Conservation (phyloP, 2,888 invertebrate species). For the Anoncus sp. region DNA sequence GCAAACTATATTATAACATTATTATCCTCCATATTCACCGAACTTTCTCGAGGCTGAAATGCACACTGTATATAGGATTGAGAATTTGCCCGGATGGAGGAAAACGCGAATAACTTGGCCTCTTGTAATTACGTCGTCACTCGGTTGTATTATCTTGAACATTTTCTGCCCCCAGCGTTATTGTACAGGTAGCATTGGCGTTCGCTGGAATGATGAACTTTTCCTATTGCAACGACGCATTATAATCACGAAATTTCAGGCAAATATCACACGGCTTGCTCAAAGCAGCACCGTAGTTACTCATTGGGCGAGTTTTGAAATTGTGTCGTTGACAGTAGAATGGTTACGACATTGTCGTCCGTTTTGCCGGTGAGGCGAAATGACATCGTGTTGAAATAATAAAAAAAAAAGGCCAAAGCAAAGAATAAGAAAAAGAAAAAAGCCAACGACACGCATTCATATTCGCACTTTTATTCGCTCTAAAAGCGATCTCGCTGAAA, state of each 20-base stretch:
- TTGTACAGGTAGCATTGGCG: constrained; percentile 5
- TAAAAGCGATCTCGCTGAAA: constrained; percentile 34
- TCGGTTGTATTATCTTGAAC: constrained; percentile 17
- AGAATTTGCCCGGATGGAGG: constrained; percentile 9
- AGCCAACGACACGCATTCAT: constrained; percentile 28
- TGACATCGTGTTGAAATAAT: constrained; percentile 1
- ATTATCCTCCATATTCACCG: background rate
- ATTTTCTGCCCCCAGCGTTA: constrained; percentile 11
- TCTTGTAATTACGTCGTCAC: background rate
- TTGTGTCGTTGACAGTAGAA: constrained; percentile 35
- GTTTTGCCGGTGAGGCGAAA: constrained; percentile 8
- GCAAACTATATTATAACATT: background rate
- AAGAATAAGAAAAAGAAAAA: background rate
- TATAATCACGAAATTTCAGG: constrained; percentile 36
- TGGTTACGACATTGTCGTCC: constrained; percentile 5
- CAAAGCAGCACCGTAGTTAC: background rate
- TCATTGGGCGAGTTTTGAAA: constrained; percentile 17
- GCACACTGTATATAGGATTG: constrained; percentile 2
- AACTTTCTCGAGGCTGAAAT: background rate
- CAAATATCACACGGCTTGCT: constrained; percentile 15
- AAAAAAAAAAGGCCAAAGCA: background rate
- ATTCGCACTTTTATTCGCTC: constrained; percentile 19
- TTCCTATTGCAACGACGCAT: constrained; percentile 18
- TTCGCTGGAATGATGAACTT: constrained; percentile 33
- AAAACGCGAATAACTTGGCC: background rate